Evolutionary conservation across 2,113 vertebrate genomes (phyloP).

Genomic region (Zosterops hypoxanthus): DNA sequence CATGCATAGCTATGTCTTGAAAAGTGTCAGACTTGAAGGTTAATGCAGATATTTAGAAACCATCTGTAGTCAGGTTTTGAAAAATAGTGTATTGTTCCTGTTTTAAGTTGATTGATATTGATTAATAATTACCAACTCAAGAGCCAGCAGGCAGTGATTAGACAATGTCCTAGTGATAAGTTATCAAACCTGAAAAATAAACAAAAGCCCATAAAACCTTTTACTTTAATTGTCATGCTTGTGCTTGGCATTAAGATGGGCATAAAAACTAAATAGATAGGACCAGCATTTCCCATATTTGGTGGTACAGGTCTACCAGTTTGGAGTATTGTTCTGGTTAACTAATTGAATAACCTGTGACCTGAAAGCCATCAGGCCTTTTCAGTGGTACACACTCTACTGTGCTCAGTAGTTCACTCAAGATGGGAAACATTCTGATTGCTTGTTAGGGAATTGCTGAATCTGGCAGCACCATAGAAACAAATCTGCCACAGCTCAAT

Average conservation of each 20-base stretch:
- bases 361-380: not conserved
- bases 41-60: not conserved
- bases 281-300: not conserved
- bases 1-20: not conserved
- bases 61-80: not conserved
- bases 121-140: not conserved
- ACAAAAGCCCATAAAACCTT: not conserved
- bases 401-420: not conserved
- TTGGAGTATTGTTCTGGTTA: not conserved
- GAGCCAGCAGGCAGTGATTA: not conserved
- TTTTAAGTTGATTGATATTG: not conserved
- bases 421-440: not conserved
- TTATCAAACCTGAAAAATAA: not conserved
- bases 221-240: not conserved
- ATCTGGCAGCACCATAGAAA: not conserved
- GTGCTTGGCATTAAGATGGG: not conserved
- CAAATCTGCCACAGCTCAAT: not conserved
- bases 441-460: not conserved
- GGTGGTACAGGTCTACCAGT: not conserved
- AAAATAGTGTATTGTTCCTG: not conserved
- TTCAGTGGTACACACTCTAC: not conserved
- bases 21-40: not conserved
- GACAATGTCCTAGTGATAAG: not conserved
- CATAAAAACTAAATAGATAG: not conserved
- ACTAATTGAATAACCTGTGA: not conserved